Evolutionary conservation across 92 coral and sea anemone genomes (phyloP).

Genomic region (Epizoanthus scotinus): DNA sequence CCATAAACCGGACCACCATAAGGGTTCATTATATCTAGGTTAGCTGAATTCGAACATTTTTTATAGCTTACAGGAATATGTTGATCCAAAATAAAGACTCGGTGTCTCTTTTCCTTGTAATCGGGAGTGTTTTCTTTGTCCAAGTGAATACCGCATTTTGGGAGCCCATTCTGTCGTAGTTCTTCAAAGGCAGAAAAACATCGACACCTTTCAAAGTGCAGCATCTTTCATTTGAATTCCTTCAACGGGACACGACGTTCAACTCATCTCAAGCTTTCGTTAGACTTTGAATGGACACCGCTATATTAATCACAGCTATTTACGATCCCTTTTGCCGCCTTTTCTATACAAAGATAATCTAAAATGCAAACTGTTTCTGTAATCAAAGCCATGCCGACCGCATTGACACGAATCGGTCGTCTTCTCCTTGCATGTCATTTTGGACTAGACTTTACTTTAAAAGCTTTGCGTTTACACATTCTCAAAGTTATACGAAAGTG

Average conservation of each 20-base stretch:
- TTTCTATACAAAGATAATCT: slow-evolving; percentile 37
- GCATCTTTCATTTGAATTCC: slow-evolving; percentile 2
- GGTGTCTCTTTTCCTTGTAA: not conserved
- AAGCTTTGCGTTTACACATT: slow-evolving; percentile 2
- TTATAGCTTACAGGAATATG: slow-evolving; percentile 22
- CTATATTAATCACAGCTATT: slow-evolving; percentile 27
- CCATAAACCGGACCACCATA: not conserved
- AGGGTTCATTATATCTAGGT: not conserved
- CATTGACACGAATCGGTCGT: slow-evolving; percentile 24
- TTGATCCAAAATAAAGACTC: slow-evolving; percentile 5
- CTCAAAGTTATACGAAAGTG: not conserved
- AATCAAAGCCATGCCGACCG: slow-evolving; percentile 39
- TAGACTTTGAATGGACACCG: not conserved
- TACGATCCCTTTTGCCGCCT: slow-evolving; percentile 34
- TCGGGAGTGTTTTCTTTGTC: not conserved
- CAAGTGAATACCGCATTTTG: slow-evolving; percentile 25
- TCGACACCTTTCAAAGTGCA: not conserved
- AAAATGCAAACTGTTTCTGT: slow-evolving; percentile 39
- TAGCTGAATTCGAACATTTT: not conserved
- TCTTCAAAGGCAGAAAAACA: slow-evolving; percentile 7
- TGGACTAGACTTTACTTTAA: slow-evolving; percentile 12
- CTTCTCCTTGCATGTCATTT: slow-evolving; percentile 28
- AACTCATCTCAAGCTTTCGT: not conserved
- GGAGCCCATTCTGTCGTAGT: not conserved
- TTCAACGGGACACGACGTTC: not conserved